Conservation (phyloP, 2,113 vertebrate species). For the Amblyornis subalaris region DNA sequence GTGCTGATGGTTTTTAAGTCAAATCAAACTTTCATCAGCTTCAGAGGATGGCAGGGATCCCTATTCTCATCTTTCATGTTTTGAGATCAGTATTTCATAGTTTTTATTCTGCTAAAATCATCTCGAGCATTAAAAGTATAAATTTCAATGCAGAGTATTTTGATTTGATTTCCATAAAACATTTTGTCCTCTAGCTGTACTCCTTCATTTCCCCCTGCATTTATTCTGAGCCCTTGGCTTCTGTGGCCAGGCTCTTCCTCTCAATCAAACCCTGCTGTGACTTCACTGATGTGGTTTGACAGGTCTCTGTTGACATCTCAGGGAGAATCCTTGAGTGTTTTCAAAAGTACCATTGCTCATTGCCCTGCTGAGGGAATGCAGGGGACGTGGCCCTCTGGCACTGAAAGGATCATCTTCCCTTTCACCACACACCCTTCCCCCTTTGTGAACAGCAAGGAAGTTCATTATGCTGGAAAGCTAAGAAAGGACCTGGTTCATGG, state of each 20-base stretch:
- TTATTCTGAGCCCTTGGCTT: background rate
- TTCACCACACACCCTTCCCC: background rate
- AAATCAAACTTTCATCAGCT: background rate
- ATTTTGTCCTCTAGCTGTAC: background rate
- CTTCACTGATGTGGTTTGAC: background rate
- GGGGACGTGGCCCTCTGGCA: background rate
- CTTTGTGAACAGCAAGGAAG: background rate
- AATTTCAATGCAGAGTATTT: background rate
- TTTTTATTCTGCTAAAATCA: conserved; percentile 33
- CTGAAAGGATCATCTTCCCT: background rate
- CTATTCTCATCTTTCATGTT: background rate
- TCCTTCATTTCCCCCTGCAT: background rate
- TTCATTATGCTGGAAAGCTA: background rate
- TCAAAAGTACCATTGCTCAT: background rate
- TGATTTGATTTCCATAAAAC: conserved; percentile 14
- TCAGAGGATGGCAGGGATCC: background rate
- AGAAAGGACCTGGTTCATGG: background rate
- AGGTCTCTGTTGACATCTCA: conserved; percentile 20
- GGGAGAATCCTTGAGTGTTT: background rate
- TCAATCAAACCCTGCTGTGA: conserved; percentile 27
- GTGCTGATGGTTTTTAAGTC: background rate
- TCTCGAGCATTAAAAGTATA: background rate
- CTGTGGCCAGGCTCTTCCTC: background rate
- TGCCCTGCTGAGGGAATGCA: background rate
- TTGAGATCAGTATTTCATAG: background rate